Evolutionary conservation across 1,140 invertebrate genomes (phyloP).

Genomic region (Drosophila aff.): DNA sequence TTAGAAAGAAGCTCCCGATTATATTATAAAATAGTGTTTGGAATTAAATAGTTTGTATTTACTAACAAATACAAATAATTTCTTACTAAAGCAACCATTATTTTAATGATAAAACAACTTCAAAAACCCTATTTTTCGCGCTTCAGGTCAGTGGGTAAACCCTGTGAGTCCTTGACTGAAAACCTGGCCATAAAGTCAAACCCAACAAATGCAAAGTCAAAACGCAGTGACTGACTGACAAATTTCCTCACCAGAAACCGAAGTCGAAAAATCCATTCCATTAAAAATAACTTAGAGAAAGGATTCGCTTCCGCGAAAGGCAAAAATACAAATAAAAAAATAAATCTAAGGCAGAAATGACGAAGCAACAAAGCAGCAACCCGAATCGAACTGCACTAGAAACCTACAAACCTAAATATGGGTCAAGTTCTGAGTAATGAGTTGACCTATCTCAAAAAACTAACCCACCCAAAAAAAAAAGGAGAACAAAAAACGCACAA

Average conservation of each 20-base stretch:
- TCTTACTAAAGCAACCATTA: not conserved
- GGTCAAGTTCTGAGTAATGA: slow-evolving; percentile 59
- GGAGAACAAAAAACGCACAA: slow-evolving; percentile 13
- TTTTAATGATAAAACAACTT: not conserved
- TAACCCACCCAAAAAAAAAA: slow-evolving; percentile 7
- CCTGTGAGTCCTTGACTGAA: slow-evolving; percentile 41
- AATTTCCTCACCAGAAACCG: slow-evolving; percentile 18
- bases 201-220: slow-evolving; percentile 79
- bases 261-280: slow-evolving; percentile 25
- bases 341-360: slow-evolving; percentile 5
- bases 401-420: slow-evolving; percentile 79
- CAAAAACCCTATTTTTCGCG: not conserved
- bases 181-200: slow-evolving; percentile 69
- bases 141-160: not conserved
- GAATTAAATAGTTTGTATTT: not conserved
- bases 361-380: slow-evolving; percentile 6
- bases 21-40: not conserved
- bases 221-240: slow-evolving; percentile 46
- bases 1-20: not conserved
- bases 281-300: slow-evolving; percentile 56
- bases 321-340: slow-evolving; percentile 23
- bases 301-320: slow-evolving; percentile 41
- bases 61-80: not conserved
- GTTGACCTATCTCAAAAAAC: slow-evolving; percentile 45
- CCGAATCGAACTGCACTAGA: slow-evolving; percentile 62